A percentile compares a stretch with the other conserved stretches of the same genome.
Evolutionary conservation across 2,797 vertebrate species (phyloP).

Genomic region (Phylloscopus collybita): DNA sequence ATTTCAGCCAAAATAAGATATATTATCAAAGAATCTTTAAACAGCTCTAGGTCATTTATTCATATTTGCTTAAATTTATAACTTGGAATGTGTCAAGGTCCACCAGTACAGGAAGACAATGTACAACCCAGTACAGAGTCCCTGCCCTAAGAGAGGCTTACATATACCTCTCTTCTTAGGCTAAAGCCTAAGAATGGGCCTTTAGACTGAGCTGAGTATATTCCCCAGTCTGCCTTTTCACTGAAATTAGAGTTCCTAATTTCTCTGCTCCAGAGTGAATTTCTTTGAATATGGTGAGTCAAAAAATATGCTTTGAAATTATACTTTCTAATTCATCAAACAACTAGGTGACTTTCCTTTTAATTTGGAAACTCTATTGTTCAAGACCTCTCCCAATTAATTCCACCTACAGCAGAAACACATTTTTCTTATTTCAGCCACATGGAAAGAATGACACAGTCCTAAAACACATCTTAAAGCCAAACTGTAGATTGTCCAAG

Average conservation of each 20-base stretch:
- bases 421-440: background rate
- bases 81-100: background rate
- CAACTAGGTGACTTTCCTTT: background rate
- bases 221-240: background rate
- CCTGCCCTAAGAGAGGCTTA: accelerated
- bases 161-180: background rate
- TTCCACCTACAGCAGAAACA: background rate
- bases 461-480: background rate
- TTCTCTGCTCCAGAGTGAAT: background rate
- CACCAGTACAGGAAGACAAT: background rate
- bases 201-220: background rate
- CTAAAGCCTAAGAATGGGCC: background rate
- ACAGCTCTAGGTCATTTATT: background rate
- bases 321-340: background rate
- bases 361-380: background rate
- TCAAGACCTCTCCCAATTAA: background rate
- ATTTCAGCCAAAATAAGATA: background rate
- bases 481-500: background rate
- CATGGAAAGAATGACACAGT: background rate
- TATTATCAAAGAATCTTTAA: background rate
- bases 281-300: background rate
- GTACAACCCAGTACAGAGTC: background rate
- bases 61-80: background rate
- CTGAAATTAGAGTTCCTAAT: background rate
- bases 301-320: background rate